Percentiles rank a stretch among this genome's conserved stretches.
These are phyloP conservation scores for Synergus itoensis DNA, from an alignment of 2,888 invertebrate genomes.

Conservation along the genomic window DNA sequence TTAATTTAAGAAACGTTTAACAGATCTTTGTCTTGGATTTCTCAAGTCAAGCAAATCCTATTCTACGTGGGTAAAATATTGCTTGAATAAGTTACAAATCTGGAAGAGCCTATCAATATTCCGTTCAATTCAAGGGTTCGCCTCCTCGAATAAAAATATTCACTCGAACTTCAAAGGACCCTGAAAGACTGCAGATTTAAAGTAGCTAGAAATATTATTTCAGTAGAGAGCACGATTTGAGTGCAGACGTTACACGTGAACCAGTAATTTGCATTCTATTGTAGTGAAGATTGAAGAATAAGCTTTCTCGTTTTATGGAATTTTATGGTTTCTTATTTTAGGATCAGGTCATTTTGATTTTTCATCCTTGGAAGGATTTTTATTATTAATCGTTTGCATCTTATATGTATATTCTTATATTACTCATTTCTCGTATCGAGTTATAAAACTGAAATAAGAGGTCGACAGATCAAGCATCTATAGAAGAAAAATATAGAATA, in stretches of 20 bases:
- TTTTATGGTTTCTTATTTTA: background rate
- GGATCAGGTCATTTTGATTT: background rate
- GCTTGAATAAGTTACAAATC: constrained; percentile 30
- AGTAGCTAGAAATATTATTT: constrained; percentile 30
- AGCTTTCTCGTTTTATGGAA: background rate
- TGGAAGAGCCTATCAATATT: constrained; percentile 26
- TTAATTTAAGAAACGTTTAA: background rate
- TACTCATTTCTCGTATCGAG: background rate
- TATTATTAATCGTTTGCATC: background rate
- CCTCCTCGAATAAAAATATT: constrained; percentile 8
- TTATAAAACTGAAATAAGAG: background rate
- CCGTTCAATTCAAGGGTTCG: background rate
- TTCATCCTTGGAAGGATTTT: background rate
- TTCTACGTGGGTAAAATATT: background rate
- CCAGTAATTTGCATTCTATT: constrained; percentile 19
- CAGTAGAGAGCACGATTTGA: constrained; percentile 6
- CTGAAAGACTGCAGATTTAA: constrained; percentile 27
- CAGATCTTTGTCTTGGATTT: background rate
- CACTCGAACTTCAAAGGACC: constrained; percentile 25
- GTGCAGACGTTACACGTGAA: constrained; percentile 17
- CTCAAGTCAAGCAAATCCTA: background rate
- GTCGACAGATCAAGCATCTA: background rate
- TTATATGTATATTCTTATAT: background rate
- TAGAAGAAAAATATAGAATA: background rate
- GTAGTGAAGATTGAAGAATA: constrained; percentile 3